Percentiles rank a stretch among this genome's conserved stretches.
These are phyloP conservation scores for Nysson spinosus DNA, from an alignment of 2,888 invertebrate genomes.

Conservation along the genomic window DNA sequence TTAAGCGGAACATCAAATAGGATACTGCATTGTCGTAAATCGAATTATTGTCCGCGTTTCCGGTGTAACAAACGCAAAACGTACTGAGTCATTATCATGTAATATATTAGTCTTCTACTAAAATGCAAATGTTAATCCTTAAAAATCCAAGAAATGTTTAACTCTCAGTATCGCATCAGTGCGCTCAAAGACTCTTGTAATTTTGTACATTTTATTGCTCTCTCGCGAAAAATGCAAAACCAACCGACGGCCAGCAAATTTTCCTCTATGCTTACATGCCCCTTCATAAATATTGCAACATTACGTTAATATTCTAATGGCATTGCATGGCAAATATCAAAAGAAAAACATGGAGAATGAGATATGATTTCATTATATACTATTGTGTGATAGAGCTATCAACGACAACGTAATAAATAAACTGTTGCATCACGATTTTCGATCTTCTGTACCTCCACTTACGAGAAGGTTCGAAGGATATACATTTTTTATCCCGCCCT, in stretches of 20 bases:
- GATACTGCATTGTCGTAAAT: too few relatives aligned
- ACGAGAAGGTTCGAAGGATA: too few relatives aligned
- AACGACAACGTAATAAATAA: conserved; percentile 70
- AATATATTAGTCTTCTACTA: conserved; percentile 4
- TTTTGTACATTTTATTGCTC: conserved; percentile 64
- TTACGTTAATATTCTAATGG: conserved; percentile 48
- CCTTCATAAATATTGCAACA: conserved; percentile 39
- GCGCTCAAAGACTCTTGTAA: conserved; percentile 57
- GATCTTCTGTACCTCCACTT: conserved; percentile 37
- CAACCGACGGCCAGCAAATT: conserved; percentile 40
- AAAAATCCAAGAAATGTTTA: conserved; percentile 48
- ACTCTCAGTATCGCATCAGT: conserved; percentile 62
- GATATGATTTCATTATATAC: conserved; percentile 56
- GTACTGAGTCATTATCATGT: too few relatives aligned
- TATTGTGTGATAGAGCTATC: conserved; percentile 70
- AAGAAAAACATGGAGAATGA: conserved; percentile 27
- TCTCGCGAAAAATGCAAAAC: conserved; percentile 38
- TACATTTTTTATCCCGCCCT: not conserved
- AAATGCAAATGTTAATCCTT: conserved; percentile 14
- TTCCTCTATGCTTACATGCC: conserved; percentile 37
- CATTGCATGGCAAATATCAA: conserved; percentile 53
- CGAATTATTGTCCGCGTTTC: too few relatives aligned
- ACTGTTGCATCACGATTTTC: conserved; percentile 62
- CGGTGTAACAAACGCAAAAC: too few relatives aligned
- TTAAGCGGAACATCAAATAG: too few relatives aligned